These are phyloP conservation scores for Parthenolecanium corni DNA, from an alignment of 2,888 invertebrate species.

Conservation along the genomic window DNA sequence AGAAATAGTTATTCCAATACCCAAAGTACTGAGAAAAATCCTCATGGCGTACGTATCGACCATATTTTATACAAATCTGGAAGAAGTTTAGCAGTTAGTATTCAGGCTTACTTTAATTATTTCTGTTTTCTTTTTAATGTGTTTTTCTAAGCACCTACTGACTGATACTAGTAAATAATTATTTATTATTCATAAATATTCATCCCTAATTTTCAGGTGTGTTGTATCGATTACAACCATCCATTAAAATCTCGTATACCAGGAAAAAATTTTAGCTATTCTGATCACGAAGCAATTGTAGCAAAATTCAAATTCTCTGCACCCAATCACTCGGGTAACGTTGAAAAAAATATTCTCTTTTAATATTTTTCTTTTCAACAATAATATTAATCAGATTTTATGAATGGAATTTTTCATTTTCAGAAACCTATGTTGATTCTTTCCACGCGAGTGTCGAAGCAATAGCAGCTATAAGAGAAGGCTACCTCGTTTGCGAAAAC, in stretches of 20 bases:
- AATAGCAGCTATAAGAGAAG: too few relatives aligned
- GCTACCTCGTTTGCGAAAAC: too few relatives aligned
- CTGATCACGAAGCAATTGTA: slow-evolving; percentile 79
- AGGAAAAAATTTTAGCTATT: slow-evolving; percentile 50
- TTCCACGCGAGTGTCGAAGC: too few relatives aligned
- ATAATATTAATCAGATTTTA: too few relatives aligned
- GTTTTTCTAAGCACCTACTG: too few relatives aligned
- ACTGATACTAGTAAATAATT: too few relatives aligned
- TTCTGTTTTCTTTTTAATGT: too few relatives aligned
- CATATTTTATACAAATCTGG: slow-evolving; percentile 62
- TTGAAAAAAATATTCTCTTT: not conserved
- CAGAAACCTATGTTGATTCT: too few relatives aligned
- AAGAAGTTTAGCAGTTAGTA: slow-evolving; percentile 32
- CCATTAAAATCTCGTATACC: not conserved
- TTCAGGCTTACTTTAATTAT: too few relatives aligned
- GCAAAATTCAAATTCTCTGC: slow-evolving; percentile 42
- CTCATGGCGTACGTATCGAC: slow-evolving; percentile 81
- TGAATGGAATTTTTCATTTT: too few relatives aligned
- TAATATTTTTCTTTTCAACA: not conserved
- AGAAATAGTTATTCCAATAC: slow-evolving; percentile 69
- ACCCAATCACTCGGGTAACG: not conserved
- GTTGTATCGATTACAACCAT: not conserved
- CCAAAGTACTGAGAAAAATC: slow-evolving; percentile 39
- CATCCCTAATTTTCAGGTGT: not conserved
- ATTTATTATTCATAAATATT: too few relatives aligned